Conservation (phyloP, 1,140 invertebrate genomes). For the Zaprionus davidi region DNA sequence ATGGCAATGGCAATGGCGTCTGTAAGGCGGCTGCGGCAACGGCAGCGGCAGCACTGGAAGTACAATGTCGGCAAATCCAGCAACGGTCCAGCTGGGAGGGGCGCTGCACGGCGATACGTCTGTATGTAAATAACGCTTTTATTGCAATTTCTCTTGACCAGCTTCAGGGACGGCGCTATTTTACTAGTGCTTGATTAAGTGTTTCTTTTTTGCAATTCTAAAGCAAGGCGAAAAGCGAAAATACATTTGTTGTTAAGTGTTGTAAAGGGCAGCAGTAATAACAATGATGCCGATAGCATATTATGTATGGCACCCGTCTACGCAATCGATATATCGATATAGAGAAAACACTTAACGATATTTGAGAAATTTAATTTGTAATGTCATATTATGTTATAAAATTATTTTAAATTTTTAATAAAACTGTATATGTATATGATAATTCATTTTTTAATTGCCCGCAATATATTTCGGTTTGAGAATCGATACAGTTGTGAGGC, state of each 20-base stretch:
- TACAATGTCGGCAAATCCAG: background rate
- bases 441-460: too few relatives aligned
- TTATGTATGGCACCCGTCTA: background rate
- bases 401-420: too few relatives aligned
- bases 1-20: constrained; percentile 26
- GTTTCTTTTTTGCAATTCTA: constrained; percentile 7
- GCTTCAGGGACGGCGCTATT: background rate
- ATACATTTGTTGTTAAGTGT: constrained; percentile 37
- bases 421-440: too few relatives aligned
- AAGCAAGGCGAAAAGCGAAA: constrained; percentile 34
- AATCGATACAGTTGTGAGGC: background rate
- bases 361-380: background rate
- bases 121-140: background rate
- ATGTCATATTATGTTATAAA: too few relatives aligned
- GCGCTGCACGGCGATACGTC: background rate
- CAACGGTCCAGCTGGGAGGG: background rate
- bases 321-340: constrained; percentile 5
- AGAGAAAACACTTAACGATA: background rate
- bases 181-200: background rate
- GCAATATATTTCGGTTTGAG: background rate
- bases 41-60: background rate
- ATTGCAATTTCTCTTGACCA: background rate
- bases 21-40: constrained; percentile 8
- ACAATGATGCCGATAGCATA: background rate
- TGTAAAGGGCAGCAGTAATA: constrained; percentile 12